Conservation (phyloP, 2,113 vertebrate species). For the Pituophis catenifer region DNA sequence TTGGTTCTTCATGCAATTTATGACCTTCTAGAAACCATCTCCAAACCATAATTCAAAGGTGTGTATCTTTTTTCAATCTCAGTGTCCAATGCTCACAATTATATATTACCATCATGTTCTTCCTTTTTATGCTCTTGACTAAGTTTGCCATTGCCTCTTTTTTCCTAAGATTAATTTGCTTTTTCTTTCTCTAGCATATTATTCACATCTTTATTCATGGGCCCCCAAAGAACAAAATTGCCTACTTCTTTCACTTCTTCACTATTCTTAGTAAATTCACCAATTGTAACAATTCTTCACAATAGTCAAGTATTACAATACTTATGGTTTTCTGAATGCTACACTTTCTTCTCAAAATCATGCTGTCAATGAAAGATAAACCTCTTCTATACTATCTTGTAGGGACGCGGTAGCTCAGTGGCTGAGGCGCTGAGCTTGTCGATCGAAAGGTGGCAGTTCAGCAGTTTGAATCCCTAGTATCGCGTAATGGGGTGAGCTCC, state of each 20-base stretch:
- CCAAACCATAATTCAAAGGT: not conserved
- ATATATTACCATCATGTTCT: not conserved
- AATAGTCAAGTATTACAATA: not conserved
- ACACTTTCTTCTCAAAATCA: not conserved
- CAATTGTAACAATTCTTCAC: not conserved
- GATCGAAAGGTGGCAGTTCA: no score
- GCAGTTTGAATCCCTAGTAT: no score
- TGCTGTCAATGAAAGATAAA: not conserved
- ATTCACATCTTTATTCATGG: not conserved
- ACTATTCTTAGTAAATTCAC: not conserved
- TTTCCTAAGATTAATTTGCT: not conserved
- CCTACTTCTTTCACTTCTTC: not conserved
- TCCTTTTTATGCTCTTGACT: not conserved
- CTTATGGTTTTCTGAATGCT: not conserved
- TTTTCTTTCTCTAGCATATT: not conserved
- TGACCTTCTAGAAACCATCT: not conserved
- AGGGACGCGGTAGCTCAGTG: no score
- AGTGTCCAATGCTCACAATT: not conserved
- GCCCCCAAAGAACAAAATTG: not conserved
- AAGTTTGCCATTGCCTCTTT: not conserved
- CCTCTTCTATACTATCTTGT: not conserved
- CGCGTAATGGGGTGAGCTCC: no score
- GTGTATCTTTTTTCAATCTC: not conserved
- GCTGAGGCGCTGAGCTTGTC: no score
- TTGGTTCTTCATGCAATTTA: not conserved